Evolutionary conservation across 2,888 invertebrate genomes (phyloP).

Genomic region (Mycalesis mineus): DNA sequence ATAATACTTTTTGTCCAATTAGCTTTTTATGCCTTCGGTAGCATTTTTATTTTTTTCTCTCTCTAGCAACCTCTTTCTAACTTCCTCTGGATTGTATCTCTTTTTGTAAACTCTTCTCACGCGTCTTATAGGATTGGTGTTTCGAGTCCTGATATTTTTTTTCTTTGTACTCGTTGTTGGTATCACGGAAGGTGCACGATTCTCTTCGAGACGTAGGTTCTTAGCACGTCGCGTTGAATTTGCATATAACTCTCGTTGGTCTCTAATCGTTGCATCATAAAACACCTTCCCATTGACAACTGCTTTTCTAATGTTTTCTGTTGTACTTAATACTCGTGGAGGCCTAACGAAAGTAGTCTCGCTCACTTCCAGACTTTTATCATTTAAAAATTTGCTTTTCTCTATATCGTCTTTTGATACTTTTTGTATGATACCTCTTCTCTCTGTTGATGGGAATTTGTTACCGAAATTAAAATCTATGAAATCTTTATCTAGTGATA

Average conservation of each 20-base stretch:
- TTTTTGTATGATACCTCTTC: slow-evolving; percentile 60
- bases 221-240: slow-evolving; percentile 49
- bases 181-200: slow-evolving; percentile 45
- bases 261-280: slow-evolving; percentile 67
- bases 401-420: slow-evolving; percentile 68
- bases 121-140: slow-evolving; percentile 61
- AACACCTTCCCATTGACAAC: slow-evolving; percentile 70
- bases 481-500: slow-evolving; percentile 58
- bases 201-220: slow-evolving; percentile 42
- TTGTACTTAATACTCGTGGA: slow-evolving; percentile 61
- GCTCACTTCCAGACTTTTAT: slow-evolving; percentile 68
- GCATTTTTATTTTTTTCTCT: slow-evolving; percentile 54
- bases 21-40: slow-evolving; percentile 28
- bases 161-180: slow-evolving; percentile 50
- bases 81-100: slow-evolving; percentile 73
- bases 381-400: slow-evolving; percentile 48
- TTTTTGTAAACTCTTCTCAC: slow-evolving; percentile 67
- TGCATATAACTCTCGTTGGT: slow-evolving; percentile 51
- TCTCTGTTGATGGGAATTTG: slow-evolving; percentile 54
- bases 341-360: slow-evolving; percentile 67
- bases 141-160: slow-evolving; percentile 57
- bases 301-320: slow-evolving; percentile 66
- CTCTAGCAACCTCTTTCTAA: slow-evolving; percentile 68
- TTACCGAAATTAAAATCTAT: slow-evolving; percentile 63
- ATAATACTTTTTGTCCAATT: neutral